phyloP scores from a whole-genome alignment of 1,140 invertebrate species.

The Nebria ingens region DNA sequence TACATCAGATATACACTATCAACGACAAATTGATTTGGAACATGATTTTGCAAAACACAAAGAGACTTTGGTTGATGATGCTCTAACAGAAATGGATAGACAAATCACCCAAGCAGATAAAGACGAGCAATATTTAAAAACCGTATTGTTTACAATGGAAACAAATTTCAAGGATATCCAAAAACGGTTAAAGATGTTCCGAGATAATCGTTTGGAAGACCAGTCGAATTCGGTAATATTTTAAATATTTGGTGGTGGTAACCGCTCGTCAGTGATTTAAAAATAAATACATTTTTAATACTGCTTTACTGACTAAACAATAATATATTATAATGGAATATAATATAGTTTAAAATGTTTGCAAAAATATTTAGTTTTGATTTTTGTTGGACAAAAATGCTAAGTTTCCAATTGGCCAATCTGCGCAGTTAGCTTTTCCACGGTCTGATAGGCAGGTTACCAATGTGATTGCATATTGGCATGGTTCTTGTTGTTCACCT shows the following conservation, averaged over 20 bases:
- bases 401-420: slow-evolving; percentile 28
- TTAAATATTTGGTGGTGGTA: too few relatives aligned
- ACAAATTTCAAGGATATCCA: slow-evolving; percentile 10
- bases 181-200: slow-evolving; percentile 13
- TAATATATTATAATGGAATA: not conserved
- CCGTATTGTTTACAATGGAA: slow-evolving; percentile 6
- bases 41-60: not conserved
- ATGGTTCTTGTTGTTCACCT: slow-evolving; percentile 24
- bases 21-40: not conserved
- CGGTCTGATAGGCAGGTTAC: slow-evolving; percentile 28
- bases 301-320: not conserved
- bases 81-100: not conserved
- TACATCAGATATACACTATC: not conserved
- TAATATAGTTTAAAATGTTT: not conserved
- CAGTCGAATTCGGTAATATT: not conserved
- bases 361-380: not conserved
- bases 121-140: slow-evolving; percentile 2
- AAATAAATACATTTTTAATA: not conserved
- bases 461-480: slow-evolving; percentile 25
- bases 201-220: slow-evolving; percentile 1
- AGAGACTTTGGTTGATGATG: not conserved
- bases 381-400: slow-evolving; percentile 18
- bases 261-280: too few relatives aligned
- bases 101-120: not conserved
- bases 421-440: slow-evolving; percentile 29